Evolutionary conservation across 2,113 vertebrate species (phyloP).

Genomic region (Rhinogobius similis): DNA sequence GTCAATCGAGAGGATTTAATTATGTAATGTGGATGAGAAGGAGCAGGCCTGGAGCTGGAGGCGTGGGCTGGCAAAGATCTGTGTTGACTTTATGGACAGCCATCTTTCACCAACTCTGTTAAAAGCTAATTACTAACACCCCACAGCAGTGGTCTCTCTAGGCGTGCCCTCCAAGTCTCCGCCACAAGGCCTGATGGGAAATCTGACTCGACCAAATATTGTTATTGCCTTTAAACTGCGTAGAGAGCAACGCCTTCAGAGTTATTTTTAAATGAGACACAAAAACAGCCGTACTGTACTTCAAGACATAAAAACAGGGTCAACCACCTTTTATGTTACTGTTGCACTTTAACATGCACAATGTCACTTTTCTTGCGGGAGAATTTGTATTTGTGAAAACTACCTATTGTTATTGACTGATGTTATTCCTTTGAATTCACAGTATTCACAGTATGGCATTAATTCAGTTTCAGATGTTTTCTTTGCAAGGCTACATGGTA

Average conservation of each 20-base stretch:
- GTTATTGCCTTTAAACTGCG: conserved; percentile 53
- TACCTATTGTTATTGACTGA: too few species aligned
- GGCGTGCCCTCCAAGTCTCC: conserved; percentile 46
- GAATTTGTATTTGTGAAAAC: too few species aligned
- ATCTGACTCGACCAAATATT: conserved; percentile 51
- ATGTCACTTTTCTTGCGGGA: background rate
- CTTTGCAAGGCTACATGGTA: too few species aligned
- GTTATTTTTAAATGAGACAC: conserved; percentile 45
- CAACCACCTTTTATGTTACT: background rate
- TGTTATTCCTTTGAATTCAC: too few species aligned
- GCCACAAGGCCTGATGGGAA: conserved; percentile 48
- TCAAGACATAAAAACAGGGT: conserved; percentile 9
- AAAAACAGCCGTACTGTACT: conserved; percentile 12
- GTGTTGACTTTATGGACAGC: conserved; percentile 61
- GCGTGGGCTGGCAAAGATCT: conserved; percentile 38
- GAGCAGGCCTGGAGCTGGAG: conserved; percentile 22
- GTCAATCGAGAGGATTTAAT: conserved; percentile 34
- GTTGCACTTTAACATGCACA: background rate
- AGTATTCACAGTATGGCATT: too few species aligned
- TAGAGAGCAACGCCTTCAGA: conserved; percentile 46
- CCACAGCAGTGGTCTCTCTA: conserved; percentile 52
- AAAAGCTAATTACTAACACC: conserved; percentile 65
- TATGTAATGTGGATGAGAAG: conserved; percentile 37
- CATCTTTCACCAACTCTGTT: conserved; percentile 55
- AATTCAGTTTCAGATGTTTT: too few species aligned